Conservation (phyloP, 2,888 invertebrate genomes). For the Drosophila neonasuta region DNA sequence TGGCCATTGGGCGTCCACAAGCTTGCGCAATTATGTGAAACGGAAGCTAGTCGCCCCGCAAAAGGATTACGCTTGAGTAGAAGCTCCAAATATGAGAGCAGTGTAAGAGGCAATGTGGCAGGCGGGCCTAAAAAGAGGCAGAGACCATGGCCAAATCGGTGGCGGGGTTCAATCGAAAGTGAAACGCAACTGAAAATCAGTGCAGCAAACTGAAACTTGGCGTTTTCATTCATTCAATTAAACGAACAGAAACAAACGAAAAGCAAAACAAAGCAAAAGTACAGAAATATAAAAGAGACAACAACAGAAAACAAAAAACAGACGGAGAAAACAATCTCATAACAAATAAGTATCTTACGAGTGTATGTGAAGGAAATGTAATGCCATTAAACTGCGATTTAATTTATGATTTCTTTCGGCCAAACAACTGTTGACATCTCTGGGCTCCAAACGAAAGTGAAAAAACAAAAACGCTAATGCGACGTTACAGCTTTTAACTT, state of each 20-base stretch:
- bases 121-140: conserved; percentile 15
- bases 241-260: conserved; percentile 28
- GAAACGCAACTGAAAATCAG: conserved; percentile 50
- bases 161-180: conserved; percentile 55
- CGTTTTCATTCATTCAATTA: conserved; percentile 58
- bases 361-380: conserved; percentile 49
- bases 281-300: conserved; percentile 19
- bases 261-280: conserved; percentile 5
- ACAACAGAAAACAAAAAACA: not conserved
- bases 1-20: conserved; percentile 42
- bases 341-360: conserved; percentile 46
- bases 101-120: not conserved
- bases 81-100: conserved; percentile 30
- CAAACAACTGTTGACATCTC: conserved; percentile 21
- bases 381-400: conserved; percentile 50
- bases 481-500: conserved; percentile 28
- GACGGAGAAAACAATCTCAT: conserved; percentile 46
- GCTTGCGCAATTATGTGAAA: conserved; percentile 51
- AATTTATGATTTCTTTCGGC: conserved; percentile 27
- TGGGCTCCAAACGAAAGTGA: conserved; percentile 30
- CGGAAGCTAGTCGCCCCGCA: conserved; percentile 54
- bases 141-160: conserved; percentile 39
- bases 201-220: conserved; percentile 30
- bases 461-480: conserved; percentile 36
- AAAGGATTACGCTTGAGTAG: conserved; percentile 62